These are phyloP conservation scores for Crypturellus undulatus DNA, from an alignment of 2,113 vertebrate species.

Conservation along the genomic window DNA sequence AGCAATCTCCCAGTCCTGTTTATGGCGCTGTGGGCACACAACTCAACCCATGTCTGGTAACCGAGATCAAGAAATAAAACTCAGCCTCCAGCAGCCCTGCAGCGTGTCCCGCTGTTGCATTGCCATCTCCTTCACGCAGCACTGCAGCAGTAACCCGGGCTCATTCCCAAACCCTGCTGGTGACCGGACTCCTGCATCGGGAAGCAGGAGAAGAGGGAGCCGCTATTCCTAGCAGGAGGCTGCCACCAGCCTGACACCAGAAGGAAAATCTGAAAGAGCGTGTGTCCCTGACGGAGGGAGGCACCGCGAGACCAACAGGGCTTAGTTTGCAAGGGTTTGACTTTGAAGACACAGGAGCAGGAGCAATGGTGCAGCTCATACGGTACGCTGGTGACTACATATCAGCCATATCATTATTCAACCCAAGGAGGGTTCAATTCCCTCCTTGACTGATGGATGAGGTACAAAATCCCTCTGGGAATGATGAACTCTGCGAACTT, in stretches of 20 bases:
- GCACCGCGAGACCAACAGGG: background rate
- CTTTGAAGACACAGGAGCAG: background rate
- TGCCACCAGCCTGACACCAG: background rate
- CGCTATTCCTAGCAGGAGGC: background rate
- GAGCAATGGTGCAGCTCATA: background rate
- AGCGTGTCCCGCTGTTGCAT: background rate
- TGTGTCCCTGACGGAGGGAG: background rate
- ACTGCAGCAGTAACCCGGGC: background rate
- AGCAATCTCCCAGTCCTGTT: background rate
- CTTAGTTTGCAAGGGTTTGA: background rate
- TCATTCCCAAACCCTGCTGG: background rate
- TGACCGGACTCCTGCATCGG: background rate
- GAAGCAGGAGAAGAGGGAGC: background rate
- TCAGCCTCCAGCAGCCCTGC: background rate
- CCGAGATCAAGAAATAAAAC: background rate
- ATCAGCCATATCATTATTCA: background rate
- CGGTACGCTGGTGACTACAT: background rate
- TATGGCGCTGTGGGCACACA: background rate
- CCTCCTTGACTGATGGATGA: background rate
- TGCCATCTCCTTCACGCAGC: background rate
- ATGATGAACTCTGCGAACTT: too few species aligned
- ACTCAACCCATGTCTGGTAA: accelerated
- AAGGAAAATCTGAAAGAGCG: background rate
- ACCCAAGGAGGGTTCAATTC: background rate
- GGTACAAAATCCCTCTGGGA: background rate